Base-by-base conservation (phyloP, 2,888 invertebrate genomes). In the Bedellia somnulentella region DNA sequence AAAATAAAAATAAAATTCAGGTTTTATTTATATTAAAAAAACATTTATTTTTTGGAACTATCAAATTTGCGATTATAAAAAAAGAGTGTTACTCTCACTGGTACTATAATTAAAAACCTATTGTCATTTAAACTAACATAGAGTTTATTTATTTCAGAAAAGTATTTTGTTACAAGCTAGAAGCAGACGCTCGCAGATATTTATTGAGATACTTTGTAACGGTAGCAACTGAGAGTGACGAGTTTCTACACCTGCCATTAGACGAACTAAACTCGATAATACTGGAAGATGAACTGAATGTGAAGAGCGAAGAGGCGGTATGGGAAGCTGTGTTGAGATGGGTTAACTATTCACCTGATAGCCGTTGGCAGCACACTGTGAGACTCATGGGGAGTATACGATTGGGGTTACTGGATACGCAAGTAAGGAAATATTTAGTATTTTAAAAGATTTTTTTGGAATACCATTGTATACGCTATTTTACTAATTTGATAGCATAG, bases 271-370 rank as follows among this genome's bases (percentile, higher is more conserved):
- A 82, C 35, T 80, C 81, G 31, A 81, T 94, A 29, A 85, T 93
- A 37, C 82, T 86, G 27, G 86, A 88, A 30, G 92, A 93, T 49
- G 86, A 91, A 49, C 64, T 94, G 17, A 93, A 93, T 53, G 90
- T 90, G 1, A 88, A 90, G 43, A 89, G 86, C 47, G 94, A 94
- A 54, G 92, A 91, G 54, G 80, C 81, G 1, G 91, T 91, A 1
- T 93, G 93, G 92, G 89, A 91, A 49, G 79, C 88, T 16, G 87
- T 91, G 12, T 57, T 93, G 30, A 82, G 87, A 27, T 95, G 94
- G 95, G 90, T 95, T 33, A 85, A 92, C 45, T 78, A 84, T 42
- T 85, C 89, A 43, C 82, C 87, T 0, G 83, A 85, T 13, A 66
- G 67, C 11, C 81, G 94, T 26, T 87, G 85, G 61, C 75, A 77